phyloP scores from a whole-genome alignment of 2,797 vertebrate species.

The Sebastes vulpes region DNA sequence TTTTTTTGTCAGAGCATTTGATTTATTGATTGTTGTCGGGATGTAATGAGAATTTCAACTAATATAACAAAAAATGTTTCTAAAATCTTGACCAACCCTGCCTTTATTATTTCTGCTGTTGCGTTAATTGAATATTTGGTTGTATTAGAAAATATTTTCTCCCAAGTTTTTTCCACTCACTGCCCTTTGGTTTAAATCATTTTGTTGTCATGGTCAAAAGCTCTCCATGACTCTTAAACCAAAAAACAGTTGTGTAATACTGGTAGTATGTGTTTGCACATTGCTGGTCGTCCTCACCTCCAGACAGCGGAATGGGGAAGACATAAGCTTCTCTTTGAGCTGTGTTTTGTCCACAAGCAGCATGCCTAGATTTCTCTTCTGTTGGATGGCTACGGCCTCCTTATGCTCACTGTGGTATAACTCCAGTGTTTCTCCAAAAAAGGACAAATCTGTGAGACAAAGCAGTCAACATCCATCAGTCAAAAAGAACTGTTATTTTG shows the following conservation, averaged over 20 bases:
- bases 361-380: conserved; percentile 86
- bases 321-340: conserved; percentile 86
- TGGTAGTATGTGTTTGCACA: neutral
- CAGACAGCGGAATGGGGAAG: conserved; percentile 87
- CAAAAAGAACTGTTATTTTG: neutral
- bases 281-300: conserved; percentile 80
- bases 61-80: no score
- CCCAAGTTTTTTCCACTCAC: neutral
- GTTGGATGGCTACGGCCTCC: conserved; percentile 81
- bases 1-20: no score
- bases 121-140: neutral
- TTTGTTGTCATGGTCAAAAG: neutral
- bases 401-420: conserved; percentile 87
- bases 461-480: conserved; percentile 5
- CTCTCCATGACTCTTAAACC: neutral
- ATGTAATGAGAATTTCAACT: no score
- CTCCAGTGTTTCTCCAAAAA: conserved; percentile 85
- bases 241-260: neutral
- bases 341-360: conserved; percentile 88
- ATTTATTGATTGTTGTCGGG: no score
- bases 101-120: neutral
- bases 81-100: no score
- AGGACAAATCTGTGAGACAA: conserved; percentile 80
- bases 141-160: neutral
- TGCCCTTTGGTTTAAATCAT: neutral